Evolutionary conservation across 2,797 vertebrate genomes (phyloP).

Genomic region (Apodemus agrarius): DNA sequence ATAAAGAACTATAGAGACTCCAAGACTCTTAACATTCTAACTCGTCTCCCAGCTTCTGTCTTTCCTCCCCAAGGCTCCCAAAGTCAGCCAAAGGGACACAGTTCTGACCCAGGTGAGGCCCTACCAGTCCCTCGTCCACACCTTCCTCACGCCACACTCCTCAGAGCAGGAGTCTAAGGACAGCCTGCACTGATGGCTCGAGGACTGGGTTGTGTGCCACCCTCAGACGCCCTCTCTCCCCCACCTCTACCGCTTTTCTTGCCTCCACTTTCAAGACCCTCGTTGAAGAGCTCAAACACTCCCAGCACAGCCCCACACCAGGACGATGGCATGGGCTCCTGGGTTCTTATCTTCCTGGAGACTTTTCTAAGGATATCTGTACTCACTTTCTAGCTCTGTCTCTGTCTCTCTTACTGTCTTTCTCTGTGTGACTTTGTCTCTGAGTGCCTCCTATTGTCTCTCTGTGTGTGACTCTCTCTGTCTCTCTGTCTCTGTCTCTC

Average conservation of each 20-base stretch:
- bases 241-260: background rate
- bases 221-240: background rate
- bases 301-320: background rate
- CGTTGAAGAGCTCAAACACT: background rate
- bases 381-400: too few species aligned
- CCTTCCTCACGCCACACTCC: background rate
- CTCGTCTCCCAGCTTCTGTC: background rate
- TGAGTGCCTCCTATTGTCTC: too few species aligned
- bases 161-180: background rate
- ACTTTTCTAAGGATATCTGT: background rate
- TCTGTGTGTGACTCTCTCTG: too few species aligned
- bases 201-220: fast-evolving
- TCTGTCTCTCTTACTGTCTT: too few species aligned
- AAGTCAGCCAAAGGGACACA: background rate
- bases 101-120: too few species aligned
- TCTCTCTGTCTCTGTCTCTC: too few species aligned
- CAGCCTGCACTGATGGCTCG: too few species aligned
- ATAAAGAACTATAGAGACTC: background rate
- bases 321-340: background rate
- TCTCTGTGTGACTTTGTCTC: too few species aligned
- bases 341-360: background rate
- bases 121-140: too few species aligned
- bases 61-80: background rate
- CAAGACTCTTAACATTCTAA: background rate
- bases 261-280: background rate